Evolutionary conservation across 2,113 vertebrate genomes (phyloP).

Genomic region (Sphyrna mokarran): DNA sequence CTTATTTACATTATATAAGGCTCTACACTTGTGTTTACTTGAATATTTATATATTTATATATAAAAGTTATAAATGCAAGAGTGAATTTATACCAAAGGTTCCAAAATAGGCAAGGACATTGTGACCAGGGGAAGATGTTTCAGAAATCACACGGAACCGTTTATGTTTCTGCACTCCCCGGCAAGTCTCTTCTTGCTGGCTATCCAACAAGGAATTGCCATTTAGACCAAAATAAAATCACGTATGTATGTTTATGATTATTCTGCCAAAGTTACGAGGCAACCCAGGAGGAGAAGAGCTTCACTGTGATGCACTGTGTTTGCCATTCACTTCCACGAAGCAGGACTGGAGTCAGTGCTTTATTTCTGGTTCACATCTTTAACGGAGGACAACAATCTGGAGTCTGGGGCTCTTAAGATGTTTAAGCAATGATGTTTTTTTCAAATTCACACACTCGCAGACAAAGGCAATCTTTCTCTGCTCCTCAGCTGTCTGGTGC

Average conservation of each 20-base stretch:
- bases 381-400: neutral
- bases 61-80: slow-evolving; percentile 33
- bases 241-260: neutral
- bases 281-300: neutral
- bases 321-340: neutral
- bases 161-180: neutral
- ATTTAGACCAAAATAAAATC: neutral
- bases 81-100: slow-evolving; percentile 27
- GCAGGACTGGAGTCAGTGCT: neutral
- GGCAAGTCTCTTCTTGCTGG: neutral
- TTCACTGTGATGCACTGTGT: neutral
- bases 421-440: neutral
- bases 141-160: neutral
- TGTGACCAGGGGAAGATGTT: neutral
- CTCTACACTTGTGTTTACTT: neutral
- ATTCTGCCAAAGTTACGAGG: neutral
- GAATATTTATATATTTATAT: slow-evolving; percentile 13
- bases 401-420: too few species aligned
- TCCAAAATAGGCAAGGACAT: slow-evolving; percentile 2
- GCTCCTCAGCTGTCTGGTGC: neutral
- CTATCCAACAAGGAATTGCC: neutral
- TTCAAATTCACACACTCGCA: neutral
- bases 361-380: neutral
- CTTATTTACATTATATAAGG: slow-evolving; percentile 11
- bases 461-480: neutral